Evolutionary conservation across 1,140 invertebrate genomes (phyloP), one percentile per base, ranked within the genome.

Genomic region (Chironomus tepperi): DNA sequence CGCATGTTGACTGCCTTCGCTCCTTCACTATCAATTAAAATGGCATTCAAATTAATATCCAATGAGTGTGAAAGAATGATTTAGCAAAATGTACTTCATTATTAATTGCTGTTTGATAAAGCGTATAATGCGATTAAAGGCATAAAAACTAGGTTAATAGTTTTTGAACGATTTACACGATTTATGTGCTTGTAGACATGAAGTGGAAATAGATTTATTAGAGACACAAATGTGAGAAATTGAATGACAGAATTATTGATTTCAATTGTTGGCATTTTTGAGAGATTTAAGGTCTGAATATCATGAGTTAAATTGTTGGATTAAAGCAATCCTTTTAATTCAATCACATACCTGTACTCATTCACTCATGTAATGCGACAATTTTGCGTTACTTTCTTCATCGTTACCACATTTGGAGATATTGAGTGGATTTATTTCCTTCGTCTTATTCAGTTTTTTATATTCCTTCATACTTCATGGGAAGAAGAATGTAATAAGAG

Each of bases 31-130:
- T 70, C 65, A 70, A 70, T 70, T 70, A 70, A 70, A 70, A 70
- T 70, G 65, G 65, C 65, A 70, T 70, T 70, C 65, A 70, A 70
- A 70, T 70, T 70, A 70, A 70, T 70, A 70, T 70, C 65, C 16
- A 70, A 70, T 57, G 47, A 57, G 47, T 34, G 24, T 34, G 24
- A 34, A 34, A 34, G 24, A 34, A 34, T 34, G 24, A 57, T 57
- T 57, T 57, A 57, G 47, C n/a, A 12, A n/a, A n/a, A n/a, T 57
- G 47, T 57, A 57, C 47, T 57, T 57, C n/a, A n/a, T 57, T 57
- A 70, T 70, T 70, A 70, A 70, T 70, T 70, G 65, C 65, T 21
- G 18, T 70, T 70, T 70, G 65, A 70, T 70, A 70, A 21, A 19
- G 65, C 65, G 19, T 70, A 21, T 70, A 70, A 70, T 70, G 12